phyloP scores from a whole-genome alignment of 23 tunicate species.

The Ascidia mentula region DNA sequence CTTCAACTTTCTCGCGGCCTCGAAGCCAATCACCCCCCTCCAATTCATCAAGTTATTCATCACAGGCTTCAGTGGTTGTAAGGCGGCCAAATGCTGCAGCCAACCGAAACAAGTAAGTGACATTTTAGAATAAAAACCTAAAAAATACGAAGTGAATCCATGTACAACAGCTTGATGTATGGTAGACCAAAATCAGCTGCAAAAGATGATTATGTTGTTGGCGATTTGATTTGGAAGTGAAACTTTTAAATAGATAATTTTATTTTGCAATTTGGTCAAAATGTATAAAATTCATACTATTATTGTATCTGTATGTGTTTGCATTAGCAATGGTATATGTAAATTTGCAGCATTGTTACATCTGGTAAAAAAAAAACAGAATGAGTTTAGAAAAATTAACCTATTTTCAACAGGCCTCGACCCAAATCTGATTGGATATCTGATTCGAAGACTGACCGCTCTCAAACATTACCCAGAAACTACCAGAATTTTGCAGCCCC shows the following conservation, averaged over 20 bases:
- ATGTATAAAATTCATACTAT: no score
- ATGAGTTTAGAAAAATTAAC: no score
- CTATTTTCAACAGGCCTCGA: slow-evolving; percentile 25
- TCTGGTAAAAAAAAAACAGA: no score
- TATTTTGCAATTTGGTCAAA: no score
- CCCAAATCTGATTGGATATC: slow-evolving; percentile 68
- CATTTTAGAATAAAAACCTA: neutral
- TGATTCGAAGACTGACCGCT: slow-evolving; percentile 1
- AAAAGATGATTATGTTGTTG: no score
- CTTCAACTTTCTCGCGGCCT: neutral
- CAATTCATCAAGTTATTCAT: neutral
- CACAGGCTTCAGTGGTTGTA: neutral
- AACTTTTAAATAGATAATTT: no score
- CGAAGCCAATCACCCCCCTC: slow-evolving; percentile 36
- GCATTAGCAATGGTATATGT: no score
- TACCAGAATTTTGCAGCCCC: slow-evolving; percentile 59
- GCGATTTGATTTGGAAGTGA: no score
- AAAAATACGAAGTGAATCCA: neutral
- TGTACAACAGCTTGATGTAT: no score
- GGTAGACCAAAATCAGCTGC: no score
- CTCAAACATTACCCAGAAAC: slow-evolving; percentile 61
- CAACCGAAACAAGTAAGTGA: neutral
- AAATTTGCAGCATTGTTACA: no score
- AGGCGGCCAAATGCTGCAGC: neutral
- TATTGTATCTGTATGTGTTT: no score